Conservation (phyloP, 30 jellyfish, hydroid and myxozoan species). For the Thelohanellus kitauei region DNA sequence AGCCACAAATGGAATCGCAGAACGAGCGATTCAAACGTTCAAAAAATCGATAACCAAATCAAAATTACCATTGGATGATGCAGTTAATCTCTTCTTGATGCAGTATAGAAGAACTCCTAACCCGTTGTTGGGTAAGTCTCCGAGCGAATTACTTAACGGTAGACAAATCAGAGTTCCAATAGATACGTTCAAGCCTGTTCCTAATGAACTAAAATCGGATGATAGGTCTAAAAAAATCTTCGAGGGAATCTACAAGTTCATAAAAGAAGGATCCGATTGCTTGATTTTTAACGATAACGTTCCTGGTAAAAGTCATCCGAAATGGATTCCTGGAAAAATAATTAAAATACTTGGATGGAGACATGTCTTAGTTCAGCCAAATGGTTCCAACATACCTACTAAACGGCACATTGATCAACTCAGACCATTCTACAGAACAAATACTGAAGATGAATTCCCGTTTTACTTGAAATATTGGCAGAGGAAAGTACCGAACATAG, state of each 20-base stretch:
- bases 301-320: too few species aligned
- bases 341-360: constrained; percentile 1
- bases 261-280: too few species aligned
- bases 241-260: too few species aligned
- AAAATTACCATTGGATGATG: constrained; percentile 4
- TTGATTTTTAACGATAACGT: too few species aligned
- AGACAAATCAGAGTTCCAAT: constrained; percentile 7
- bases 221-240: too few species aligned
- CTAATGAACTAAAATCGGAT: too few species aligned
- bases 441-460: too few species aligned
- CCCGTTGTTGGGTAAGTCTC: constrained; percentile 2
- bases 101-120: constrained; percentile 4
- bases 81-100: constrained; percentile 1
- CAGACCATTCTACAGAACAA: constrained; percentile 10
- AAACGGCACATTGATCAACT: constrained; percentile 14
- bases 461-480: too few species aligned
- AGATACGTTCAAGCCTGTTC: constrained; percentile 1
- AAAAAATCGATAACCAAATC: constrained; percentile 4
- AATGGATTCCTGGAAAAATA: constrained; percentile 11
- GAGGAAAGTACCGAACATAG: too few species aligned
- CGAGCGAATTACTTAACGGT: constrained; percentile 5
- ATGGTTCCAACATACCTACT: too few species aligned
- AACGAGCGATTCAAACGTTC: constrained; percentile 6
- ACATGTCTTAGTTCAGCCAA: too few species aligned
- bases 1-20: constrained; percentile 8